Evolutionary conservation across 2,113 vertebrate species (phyloP), one percentile per base, ranked within the genome.

Genomic region (Pogonocichla stellata): DNA sequence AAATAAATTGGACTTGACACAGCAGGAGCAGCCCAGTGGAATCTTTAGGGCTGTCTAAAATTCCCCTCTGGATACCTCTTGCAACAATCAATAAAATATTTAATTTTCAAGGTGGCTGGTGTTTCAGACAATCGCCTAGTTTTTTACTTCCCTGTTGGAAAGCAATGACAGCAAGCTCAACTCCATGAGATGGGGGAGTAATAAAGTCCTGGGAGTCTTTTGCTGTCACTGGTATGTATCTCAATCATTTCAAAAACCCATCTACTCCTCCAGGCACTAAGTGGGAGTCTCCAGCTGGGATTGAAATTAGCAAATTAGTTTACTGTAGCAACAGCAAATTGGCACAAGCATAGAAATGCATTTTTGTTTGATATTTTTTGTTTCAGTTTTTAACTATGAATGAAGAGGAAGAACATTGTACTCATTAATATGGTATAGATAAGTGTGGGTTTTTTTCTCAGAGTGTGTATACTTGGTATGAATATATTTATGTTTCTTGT

Each of bases 281-380:
- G 18, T 65, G 15, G 53, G 86, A 84, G 20, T 72, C 24, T 90
- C 90, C 75, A 83, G 23, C 56, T 86, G 75, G 10, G 31, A 88
- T 56, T 91, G 78, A 92, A 66, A 91, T 96, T 88, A 93, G 38
- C 11, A 75, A 54, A 80, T 88, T 62, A 45, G 17, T 80, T 95
- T 90, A 80, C 26, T 36, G 43, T 34, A 73, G 24, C 8, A 77
- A 12, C 18, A 47, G 45, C 50, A 40, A 64, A 70, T 48, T 71
- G 79, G 71, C 51, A 84, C 20, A 69, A 61, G 12, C 38, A 60
- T 5, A 43, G 20, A 73, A 73, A 92, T 14, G 4, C 5, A 51
- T 57, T 86, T 88, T 74, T 71, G 2, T 47, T 80, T 43, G 13
- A 6, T 25, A 15, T 57, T 28, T 89, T 67, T 54, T 4, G 15